Evolutionary conservation across 2,888 invertebrate genomes (phyloP), one percentile per base, ranked within the genome.

Genomic region (Taenaris catops): DNA sequence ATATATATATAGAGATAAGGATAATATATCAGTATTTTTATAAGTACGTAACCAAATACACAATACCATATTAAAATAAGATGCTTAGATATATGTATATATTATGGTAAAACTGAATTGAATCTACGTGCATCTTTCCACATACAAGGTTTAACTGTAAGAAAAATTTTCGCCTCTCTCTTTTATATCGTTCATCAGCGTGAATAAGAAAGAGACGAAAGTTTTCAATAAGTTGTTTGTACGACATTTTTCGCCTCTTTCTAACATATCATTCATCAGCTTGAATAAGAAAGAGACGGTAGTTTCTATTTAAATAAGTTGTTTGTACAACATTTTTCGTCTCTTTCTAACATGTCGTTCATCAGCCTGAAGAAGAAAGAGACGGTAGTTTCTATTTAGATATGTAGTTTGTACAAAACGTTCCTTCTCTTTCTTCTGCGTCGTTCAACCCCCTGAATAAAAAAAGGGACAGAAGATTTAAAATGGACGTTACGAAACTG

Each of bases 11-110:
- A 17, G 3, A 8, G 4, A 1, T 5, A 4, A 3, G 6, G 8
- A 8, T 3, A 27, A 35, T 9, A n/a, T 37, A 38, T 38, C 38
- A 45, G 35, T 45, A 45, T 45, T 38, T 36, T 28, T 38, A n/a
- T n/a, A n/a, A n/a, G 33, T 34, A 37, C 28, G 24, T 38, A 34
- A 34, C 2, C 11, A 4, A 8, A 16, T 6, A n/a, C n/a, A n/a
- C 3, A 11, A 16, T 34, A 38, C 14, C 16, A 37, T 35, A 33
- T 36, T 14, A 36, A 11, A 5, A 23, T 20, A 6, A 19, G 4
- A 5, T 25, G 1, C 27, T 5, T 18, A 12, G 7, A 2, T 17
- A 34, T 23, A 24, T n/a, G n/a, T n/a, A n/a, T n/a, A n/a, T n/a
- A n/a, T n/a, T n/a, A n/a, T n/a, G n/a, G n/a, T n/a, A n/a, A n/a